These are phyloP conservation scores for Hoplodrina ambigua DNA, from an alignment of 2,888 invertebrate species.

Conservation along the genomic window DNA sequence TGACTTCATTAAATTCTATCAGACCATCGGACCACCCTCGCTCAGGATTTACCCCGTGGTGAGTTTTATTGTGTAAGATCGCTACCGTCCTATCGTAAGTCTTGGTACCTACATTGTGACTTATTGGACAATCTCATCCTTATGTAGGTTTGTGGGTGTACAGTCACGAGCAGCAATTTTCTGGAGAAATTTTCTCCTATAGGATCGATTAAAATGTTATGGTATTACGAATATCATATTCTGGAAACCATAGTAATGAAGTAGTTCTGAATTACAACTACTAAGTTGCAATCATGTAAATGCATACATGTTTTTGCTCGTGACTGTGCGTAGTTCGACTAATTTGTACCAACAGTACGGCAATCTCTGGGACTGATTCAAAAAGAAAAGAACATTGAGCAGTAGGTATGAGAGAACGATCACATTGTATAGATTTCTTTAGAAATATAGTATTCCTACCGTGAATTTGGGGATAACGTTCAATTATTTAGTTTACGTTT, in stretches of 20 bases:
- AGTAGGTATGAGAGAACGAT: background rate
- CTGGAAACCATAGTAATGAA: no score
- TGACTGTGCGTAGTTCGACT: no score
- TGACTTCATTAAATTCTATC: constrained; percentile 36
- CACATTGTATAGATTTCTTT: constrained; percentile 8
- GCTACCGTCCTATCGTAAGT: constrained; percentile 13
- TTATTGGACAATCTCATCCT: constrained; percentile 20
- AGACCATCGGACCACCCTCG: constrained; percentile 1
- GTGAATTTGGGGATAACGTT: constrained; percentile 16
- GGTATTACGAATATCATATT: no score
- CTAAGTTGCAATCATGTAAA: no score
- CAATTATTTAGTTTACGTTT: constrained; percentile 36
- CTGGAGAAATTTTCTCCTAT: no score
- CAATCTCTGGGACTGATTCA: constrained; percentile 4
- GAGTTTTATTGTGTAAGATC: constrained; percentile 36
- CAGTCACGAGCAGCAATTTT: no score
- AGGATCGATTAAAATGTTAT: no score
- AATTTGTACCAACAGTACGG: background rate
- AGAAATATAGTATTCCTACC: constrained; percentile 18
- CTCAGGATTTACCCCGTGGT: constrained; percentile 36
- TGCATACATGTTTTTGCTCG: no score
- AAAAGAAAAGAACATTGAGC: background rate
- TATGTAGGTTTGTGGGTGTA: background rate
- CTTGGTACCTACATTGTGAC: constrained; percentile 10
- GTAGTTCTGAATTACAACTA: no score